phyloP scores from a whole-genome alignment of 2,888 invertebrate genomes.

The Clistopyga incitator region DNA sequence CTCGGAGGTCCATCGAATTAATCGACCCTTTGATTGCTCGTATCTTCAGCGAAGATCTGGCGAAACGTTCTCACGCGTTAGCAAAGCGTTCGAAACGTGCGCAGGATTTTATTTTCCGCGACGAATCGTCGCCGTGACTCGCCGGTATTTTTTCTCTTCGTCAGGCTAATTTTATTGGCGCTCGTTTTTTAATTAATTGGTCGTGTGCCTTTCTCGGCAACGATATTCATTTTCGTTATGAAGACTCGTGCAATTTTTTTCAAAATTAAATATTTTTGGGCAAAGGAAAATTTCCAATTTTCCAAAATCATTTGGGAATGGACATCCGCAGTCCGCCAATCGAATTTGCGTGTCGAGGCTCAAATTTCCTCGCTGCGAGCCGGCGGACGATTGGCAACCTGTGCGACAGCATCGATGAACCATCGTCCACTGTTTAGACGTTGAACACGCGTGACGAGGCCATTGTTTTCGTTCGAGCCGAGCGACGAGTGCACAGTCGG shows the following conservation, averaged over 20 bases:
- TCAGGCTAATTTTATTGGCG: background rate
- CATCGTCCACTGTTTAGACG: slow-evolving; percentile 55
- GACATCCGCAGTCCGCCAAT: background rate
- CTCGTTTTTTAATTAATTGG: background rate
- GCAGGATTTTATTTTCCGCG: background rate
- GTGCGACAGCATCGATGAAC: slow-evolving; percentile 26
- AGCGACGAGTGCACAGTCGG: slow-evolving; percentile 32
- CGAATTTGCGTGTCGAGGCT: background rate
- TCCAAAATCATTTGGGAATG: background rate
- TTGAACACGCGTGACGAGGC: slow-evolving; percentile 64
- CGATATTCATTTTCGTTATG: background rate
- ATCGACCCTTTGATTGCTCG: slow-evolving; percentile 9
- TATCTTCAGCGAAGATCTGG: background rate
- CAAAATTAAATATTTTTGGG: too few species aligned
- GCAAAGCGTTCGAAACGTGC: background rate
- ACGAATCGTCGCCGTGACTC: background rate
- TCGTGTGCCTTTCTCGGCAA: background rate
- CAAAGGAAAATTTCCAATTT: too few species aligned
- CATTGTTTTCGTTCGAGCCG: slow-evolving; percentile 68
- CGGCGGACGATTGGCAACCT: slow-evolving; percentile 50
- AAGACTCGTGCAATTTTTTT: background rate
- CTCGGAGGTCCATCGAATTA: slow-evolving; percentile 31
- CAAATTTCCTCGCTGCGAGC: background rate
- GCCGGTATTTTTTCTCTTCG: background rate
- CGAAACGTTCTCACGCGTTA: slow-evolving; percentile 27